Conservation (phyloP, 2,797 vertebrate species). For the Urophycis tenuis region DNA sequence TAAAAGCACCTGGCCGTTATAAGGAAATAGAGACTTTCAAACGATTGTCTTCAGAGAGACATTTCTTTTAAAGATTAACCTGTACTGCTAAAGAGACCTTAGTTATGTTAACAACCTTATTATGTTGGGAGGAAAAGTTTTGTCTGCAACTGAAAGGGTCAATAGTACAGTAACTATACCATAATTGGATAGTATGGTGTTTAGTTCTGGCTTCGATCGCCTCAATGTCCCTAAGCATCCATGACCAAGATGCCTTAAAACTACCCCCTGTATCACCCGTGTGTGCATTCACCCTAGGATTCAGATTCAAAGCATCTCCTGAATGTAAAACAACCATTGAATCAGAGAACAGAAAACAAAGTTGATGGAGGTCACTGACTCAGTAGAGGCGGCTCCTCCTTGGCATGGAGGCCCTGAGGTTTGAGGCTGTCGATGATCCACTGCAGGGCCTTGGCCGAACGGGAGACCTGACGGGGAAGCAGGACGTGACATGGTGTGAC, state of each 20-base stretch:
- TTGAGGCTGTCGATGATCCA: conserved; percentile 81
- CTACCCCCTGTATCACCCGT: neutral
- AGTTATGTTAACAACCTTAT: too few relatives aligned
- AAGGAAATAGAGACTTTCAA: too few relatives aligned
- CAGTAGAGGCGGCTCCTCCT: conserved; percentile 51
- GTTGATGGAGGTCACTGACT: conserved; percentile 61
- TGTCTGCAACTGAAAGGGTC: too few relatives aligned
- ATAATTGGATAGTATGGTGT: too few relatives aligned
- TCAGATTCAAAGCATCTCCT: neutral
- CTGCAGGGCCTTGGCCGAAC: conserved; percentile 73
- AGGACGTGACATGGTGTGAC: neutral
- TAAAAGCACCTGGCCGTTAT: too few relatives aligned
- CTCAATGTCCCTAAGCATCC: too few relatives aligned
- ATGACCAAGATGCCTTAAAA: neutral
- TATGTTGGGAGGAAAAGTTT: too few relatives aligned
- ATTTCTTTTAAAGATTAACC: too few relatives aligned
- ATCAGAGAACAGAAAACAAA: neutral
- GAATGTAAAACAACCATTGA: neutral
- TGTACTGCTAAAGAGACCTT: too few relatives aligned
- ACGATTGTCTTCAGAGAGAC: too few relatives aligned
- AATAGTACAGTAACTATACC: too few relatives aligned
- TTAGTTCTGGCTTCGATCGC: neutral
- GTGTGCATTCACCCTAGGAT: neutral
- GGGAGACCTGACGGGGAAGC: conserved; percentile 64
- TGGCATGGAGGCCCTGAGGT: conserved; percentile 60